Evolutionary conservation across 2,113 vertebrate species (phyloP), one percentile per base, ranked within the genome.

Genomic region (Anser cygnoides): DNA sequence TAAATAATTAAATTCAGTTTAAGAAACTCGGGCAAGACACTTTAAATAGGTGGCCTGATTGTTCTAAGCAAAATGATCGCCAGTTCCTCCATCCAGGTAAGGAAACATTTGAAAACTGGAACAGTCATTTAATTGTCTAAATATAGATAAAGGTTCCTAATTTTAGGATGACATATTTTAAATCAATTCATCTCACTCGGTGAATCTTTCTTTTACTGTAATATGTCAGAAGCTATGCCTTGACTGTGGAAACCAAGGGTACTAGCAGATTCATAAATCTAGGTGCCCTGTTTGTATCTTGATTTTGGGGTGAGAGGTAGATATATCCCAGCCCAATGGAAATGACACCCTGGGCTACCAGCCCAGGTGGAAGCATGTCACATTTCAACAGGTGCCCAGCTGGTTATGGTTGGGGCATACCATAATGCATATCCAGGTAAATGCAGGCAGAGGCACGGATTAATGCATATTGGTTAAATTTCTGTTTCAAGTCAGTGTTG

Each of bases 31-130:
- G 28, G 12, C 43, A 91, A 31, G 31, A 79, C 1, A 2, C 43
- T 87, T 72, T 78, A 95, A 93, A 79, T 91, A 89, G 62, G 22
- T 84, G 58, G 21, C 78, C 74, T 79, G 44, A n/a, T 91, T 96
- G 37, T 87, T 93, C 33, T 58, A 41, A 49, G 31, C 10, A 91
- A 73, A 61, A 11, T 87, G 28, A 77, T 88, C 55, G 80, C 20
- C 25, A 43, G 3, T 94, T 85, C 33, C 31, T 93, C 52, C 26
- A 65, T 44, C 54, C 57, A 66, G 39, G 14, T 79, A 78, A 68
- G 19, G 18, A 50, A 93, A 26, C 29, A 73, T 90, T 31, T n/a
- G 33, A 87, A 90, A 97, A 88, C 17, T 66, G 72, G 81, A 41
- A 17, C 91, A 87, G 26, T 50, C 22, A n/a, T 82, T 85, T 83